Base-by-base conservation (phyloP, 1,140 invertebrate species). In the Neoseiulus cucumeris region DNA sequence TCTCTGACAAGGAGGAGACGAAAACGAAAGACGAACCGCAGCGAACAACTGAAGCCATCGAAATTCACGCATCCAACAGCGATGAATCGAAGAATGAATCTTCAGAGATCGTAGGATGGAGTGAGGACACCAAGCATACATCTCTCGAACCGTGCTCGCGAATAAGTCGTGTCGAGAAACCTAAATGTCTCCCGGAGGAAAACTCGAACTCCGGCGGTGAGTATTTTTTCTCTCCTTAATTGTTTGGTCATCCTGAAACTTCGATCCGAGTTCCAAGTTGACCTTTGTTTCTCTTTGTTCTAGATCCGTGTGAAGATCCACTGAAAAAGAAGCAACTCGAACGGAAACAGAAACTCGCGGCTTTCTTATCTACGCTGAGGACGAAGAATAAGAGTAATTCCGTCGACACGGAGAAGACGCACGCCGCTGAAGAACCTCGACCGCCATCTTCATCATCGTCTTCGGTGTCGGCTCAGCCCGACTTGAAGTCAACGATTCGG, bases 311-410 rank as follows among this genome's bases (percentile, higher is more conserved):
- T 20, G 47, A 42, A 55, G 51, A 68, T 22, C 18, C 47, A 18
- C 44, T 77, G 79, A 7, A 79, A 79, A 65, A 82, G 87, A 69
- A 81, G 4, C 84, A 87, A 70, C 71, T 83, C 29, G 85, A 87
- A 71, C 75, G 86, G 5, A 86, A 85, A 70, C 80, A 80, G 14
- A 78, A 77, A 69, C 77, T 76, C 30, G 74, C 75, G 41, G 70
- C 78, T 68, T 79, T 79, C 70, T 71, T 79, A 9, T 75, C 73
- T 42, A 73, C 76, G 68, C 64, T 79, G 4, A 74, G 74, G 65
- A 28, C 33, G 9, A 65, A 44, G 22, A 64, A 67, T 22, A 51
- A 66, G 5, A 41, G 25, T n/a, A 2, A 33, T 4, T 18, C 44
- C 5, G 45, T 20, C 5, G 22, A 33, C 17, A 20, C 4, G 1